Percentiles rank a stretch among this genome's conserved stretches.
Conservation (phyloP, 2,113 vertebrate species). For the Vidua chalybeata region DNA sequence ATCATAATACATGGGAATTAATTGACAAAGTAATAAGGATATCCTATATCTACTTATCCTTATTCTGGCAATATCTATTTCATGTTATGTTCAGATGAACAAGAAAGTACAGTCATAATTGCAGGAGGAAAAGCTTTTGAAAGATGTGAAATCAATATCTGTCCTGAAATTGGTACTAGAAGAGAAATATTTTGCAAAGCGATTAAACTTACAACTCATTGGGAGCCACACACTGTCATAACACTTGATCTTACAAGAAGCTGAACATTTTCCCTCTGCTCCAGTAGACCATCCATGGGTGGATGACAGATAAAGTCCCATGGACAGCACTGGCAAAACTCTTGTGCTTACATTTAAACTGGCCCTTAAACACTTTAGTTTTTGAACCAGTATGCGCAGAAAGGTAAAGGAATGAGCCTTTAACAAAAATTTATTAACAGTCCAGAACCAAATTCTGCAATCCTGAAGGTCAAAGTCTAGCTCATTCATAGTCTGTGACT, state of each 20-base stretch:
- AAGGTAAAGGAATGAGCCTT: not conserved
- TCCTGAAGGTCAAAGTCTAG: not conserved
- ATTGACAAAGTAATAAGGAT: not conserved
- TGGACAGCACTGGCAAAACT: not conserved
- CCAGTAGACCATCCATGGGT: not conserved
- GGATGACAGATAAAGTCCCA: not conserved
- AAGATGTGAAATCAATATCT: slow-evolving; percentile 51
- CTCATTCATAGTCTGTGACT: not conserved
- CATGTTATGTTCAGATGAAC: slow-evolving; percentile 33
- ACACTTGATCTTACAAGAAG: slow-evolving; percentile 8
- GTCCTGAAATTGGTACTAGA: slow-evolving; percentile 10
- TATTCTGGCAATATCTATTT: slow-evolving; percentile 34
- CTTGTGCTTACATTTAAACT: not conserved
- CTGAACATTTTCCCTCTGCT: not conserved
- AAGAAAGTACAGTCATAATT: slow-evolving; percentile 26
- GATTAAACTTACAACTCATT: not conserved
- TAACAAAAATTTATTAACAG: not conserved
- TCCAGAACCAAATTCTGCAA: not conserved
- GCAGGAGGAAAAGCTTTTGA: not conserved
- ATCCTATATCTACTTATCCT: not conserved
- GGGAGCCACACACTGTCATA: not conserved
- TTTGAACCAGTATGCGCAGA: not conserved
- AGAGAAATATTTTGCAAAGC: slow-evolving; percentile 16
- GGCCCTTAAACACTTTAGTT: not conserved
- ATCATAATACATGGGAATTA: slow-evolving; percentile 8